A percentile compares a stretch with the other conserved stretches of the same genome.
These are phyloP conservation scores for Glomeris maerens DNA, from an alignment of 1,140 invertebrate genomes.

Conservation along the genomic window DNA sequence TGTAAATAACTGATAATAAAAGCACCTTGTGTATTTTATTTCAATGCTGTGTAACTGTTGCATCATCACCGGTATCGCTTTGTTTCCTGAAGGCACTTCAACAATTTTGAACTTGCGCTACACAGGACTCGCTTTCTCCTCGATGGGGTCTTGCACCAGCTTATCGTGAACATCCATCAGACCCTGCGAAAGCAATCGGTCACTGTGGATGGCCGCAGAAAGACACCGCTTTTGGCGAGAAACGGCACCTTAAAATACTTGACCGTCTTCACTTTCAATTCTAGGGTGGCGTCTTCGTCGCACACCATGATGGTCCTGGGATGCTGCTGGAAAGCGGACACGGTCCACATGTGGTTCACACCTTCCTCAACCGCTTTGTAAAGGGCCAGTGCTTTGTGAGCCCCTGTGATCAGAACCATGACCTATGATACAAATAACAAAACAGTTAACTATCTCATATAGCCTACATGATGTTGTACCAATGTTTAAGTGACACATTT, in stretches of 20 bases:
- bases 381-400: slow-evolving; percentile 89
- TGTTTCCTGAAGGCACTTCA: too few species aligned
- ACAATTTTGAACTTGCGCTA: too few species aligned
- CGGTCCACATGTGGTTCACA: slow-evolving; percentile 99
- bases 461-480: too few species aligned
- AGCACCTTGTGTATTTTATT: too few species aligned
- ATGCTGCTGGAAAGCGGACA: slow-evolving; percentile 96
- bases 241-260: slow-evolving; percentile 89
- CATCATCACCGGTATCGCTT: too few species aligned
- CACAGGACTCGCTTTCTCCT: too few species aligned
- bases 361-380: slow-evolving; percentile 96
- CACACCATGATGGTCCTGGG: slow-evolving; percentile 81
- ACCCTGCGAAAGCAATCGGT: slow-evolving; percentile 17
- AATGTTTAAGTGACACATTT: too few species aligned
- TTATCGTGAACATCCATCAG: slow-evolving; percentile 35
- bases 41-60: too few species aligned
- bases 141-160: slow-evolving; percentile 31
- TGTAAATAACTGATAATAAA: too few species aligned
- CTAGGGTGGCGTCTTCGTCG: slow-evolving; percentile 94
- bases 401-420: slow-evolving; percentile 96
- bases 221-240: background rate
- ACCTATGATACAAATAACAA: slow-evolving; percentile 42
- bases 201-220: slow-evolving; percentile 1
- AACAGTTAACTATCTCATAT: too few species aligned
- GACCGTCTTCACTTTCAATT: slow-evolving; percentile 94